phyloP scores from a whole-genome alignment of 2,113 vertebrate species.

The Sinocyclocheilus rhinocerous region DNA sequence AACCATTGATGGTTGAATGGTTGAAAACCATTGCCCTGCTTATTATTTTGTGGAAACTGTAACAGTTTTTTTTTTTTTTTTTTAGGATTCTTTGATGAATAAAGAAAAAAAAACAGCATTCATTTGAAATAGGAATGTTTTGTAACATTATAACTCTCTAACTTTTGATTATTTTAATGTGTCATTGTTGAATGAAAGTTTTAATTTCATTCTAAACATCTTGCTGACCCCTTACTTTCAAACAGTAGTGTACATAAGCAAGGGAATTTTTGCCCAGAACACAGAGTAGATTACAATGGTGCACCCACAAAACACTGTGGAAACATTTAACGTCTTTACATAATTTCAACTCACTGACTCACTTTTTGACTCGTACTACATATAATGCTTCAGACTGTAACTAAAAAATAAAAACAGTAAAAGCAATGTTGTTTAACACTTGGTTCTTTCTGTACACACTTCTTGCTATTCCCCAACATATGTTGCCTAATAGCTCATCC shows the following conservation, averaged over 20 bases:
- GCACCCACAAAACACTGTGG: background rate
- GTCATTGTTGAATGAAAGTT: too few species aligned
- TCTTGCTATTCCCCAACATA: background rate
- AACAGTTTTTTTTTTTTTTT: background rate
- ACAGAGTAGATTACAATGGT: background rate
- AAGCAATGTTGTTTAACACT: background rate
- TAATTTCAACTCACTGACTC: background rate
- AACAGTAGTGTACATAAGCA: background rate
- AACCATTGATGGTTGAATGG: too few species aligned
- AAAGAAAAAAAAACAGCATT: too few species aligned
- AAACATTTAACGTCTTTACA: background rate
- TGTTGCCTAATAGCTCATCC: background rate
- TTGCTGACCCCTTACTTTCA: too few species aligned
- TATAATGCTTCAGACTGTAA: background rate
- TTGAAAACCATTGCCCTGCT: too few species aligned
- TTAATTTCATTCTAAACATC: too few species aligned
- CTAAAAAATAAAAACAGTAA: background rate
- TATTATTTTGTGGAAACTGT: background rate
- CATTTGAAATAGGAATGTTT: too few species aligned
- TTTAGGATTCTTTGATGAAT: background rate
- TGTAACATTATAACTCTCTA: too few species aligned
- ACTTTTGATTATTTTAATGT: too few species aligned
- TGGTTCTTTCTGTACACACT: background rate
- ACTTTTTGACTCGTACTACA: background rate
- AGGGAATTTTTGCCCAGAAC: background rate